A percentile compares a stretch with the other conserved stretches of the same genome.
Conservation (phyloP, 2,888 invertebrate genomes). For the Archaeoteleia sp. region DNA sequence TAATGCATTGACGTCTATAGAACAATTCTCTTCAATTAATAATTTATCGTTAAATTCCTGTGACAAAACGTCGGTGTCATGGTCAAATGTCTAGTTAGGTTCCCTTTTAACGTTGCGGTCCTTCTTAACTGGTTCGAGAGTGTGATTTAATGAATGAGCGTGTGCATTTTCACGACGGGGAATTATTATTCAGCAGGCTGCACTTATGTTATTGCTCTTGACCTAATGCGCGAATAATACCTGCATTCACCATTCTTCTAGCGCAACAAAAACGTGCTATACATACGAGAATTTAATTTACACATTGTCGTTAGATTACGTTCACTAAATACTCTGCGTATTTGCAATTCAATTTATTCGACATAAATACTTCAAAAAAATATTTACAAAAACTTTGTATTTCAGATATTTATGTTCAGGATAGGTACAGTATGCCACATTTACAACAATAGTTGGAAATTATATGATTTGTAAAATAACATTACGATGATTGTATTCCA, state of each 20-base stretch:
- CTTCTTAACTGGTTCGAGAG: too few species aligned
- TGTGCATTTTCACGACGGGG: conserved; percentile 20
- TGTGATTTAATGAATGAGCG: conserved; percentile 57
- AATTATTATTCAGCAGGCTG: conserved; percentile 31
- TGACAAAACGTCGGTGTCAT: too few species aligned
- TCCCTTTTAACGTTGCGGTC: too few species aligned
- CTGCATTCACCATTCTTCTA: conserved; percentile 19
- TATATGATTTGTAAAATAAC: too few species aligned
- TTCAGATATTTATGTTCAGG: too few species aligned
- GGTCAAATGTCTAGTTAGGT: too few species aligned
- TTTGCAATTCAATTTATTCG: neutral
- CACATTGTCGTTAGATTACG: neutral
- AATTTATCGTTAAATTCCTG: conserved; percentile 1
- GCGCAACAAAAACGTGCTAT: conserved; percentile 3
- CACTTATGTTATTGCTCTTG: conserved; percentile 45
- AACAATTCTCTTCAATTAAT: too few species aligned
- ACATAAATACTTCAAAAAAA: conserved; percentile 3
- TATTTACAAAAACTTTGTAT: conserved; percentile 1
- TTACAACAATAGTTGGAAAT: too few species aligned
- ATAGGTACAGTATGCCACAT: too few species aligned
- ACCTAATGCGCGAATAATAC: conserved; percentile 49
- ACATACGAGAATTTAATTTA: conserved; percentile 6
- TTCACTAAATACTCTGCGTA: neutral
- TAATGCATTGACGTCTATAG: too few species aligned
- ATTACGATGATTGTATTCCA: too few species aligned